Evolutionary conservation across 2,888 invertebrate species (phyloP), one percentile per base, ranked within the genome.

Genomic region (Hermaeophaga mercurialis): DNA sequence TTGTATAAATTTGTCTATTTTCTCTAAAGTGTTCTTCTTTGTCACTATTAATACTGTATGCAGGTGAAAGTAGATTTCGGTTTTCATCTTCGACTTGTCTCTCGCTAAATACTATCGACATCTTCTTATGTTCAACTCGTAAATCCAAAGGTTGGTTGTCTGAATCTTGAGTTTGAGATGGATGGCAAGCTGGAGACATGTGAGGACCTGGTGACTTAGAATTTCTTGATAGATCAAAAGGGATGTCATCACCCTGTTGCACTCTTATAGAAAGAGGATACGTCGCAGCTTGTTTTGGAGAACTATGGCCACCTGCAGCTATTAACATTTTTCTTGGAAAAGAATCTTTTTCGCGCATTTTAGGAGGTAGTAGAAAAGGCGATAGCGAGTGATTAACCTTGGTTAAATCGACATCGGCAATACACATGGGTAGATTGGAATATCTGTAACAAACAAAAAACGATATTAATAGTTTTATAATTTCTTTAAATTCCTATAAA

Each of bases 291-390:
- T 88, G 88, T 76, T 88, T 88, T 55, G 88, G 88, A 71, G 87
- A 88, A 66, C 81, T 81, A 74, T 84, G 83, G 50, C 84, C 84
- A 64, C 78, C 80, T 73, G 82, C 70, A 8, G 77, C 75, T 50
- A 80, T 76, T 76, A 88, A 82, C 88, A 91, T 91, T 83, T 92
- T 92, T 80, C 91, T 85, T 78, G 92, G 93, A 77, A 91, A 90
- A 78, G 91, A 89, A 84, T 93, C 91, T 82, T 94, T 93, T 83
- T 93, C 93, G 83, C 93, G 86, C 88, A 89, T 89, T 78, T 83
- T 89, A 83, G 84, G 81, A 7, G 74, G 73, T 62, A 73, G 76
- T 71, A 78, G 75, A 70, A 79, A 74, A 72, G 79, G 79, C 77
- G 80, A 77, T 73, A 79, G 73, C 71, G 80, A 77, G 70, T 75